Base-by-base conservation (phyloP, 2,888 invertebrate genomes). In the Synanthedon formicaeformis region DNA sequence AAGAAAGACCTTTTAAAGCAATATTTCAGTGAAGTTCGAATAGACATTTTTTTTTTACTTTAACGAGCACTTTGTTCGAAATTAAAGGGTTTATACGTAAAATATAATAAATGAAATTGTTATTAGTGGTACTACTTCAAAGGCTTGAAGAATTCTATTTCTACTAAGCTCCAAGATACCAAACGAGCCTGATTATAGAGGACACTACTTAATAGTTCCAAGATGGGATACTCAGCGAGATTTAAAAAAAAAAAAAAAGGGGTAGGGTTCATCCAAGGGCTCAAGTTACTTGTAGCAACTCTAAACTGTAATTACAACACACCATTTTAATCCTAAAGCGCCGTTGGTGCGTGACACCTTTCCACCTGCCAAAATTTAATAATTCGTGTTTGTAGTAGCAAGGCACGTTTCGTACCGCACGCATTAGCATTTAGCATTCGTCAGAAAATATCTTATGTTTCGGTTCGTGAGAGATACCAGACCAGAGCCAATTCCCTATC, bases 241-340 rank as follows among this genome's bases (percentile, higher is more conserved):
- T 34, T 34, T 34, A n/a, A n/a, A n/a, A n/a, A n/a, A n/a, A n/a
- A 18, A 18, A 18, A 18, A 4, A 34, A 34, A 2, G 10, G 10
- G 8, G 2, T 10, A 34, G 10, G 34, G 34, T 34, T 34, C 34
- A 34, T 34, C 10, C 34, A 34, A 34, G 34, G 34, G 10, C 34
- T 34, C 34, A 34, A 34, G 34, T 34, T 34, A 34, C 34, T 34
- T 34, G 34, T 34, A 34, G 34, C 34, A 34, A 34, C 8, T 34
- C 34, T 34, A 34, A 34, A 34, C 34, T 34, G 34, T 34, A 49
- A 49, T 12, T 18, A 18, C 57, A 70, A 82, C 80, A 75, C 77
- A 81, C 80, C 81, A 76, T 75, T 61, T 60, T 60, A 58, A 62
- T 80, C 77, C 75, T 79, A 81, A 60, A 78, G 71, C 64, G 68